phyloP scores from a whole-genome alignment of 2,113 vertebrate species.

The Propithecus coquereli region DNA sequence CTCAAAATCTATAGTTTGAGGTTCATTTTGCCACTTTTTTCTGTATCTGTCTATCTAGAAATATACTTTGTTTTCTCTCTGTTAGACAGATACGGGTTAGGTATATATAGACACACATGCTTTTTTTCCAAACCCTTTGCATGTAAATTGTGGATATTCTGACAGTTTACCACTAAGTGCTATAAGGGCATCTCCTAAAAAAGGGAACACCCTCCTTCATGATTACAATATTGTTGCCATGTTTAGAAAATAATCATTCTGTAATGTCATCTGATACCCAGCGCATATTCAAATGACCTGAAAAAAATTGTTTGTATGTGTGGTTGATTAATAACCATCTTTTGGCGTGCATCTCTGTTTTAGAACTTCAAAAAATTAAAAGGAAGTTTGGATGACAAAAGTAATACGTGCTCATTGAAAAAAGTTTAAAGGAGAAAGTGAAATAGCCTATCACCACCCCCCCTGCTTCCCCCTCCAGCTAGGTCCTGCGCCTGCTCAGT shows the following conservation, averaged over 20 bases:
- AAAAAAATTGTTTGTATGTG: rapidly evolving
- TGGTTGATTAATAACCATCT: neutral
- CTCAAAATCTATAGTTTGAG: neutral
- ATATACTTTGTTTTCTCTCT: neutral
- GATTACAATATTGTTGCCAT: rapidly evolving
- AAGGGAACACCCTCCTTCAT: rapidly evolving
- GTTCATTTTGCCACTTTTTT: neutral
- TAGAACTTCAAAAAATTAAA: neutral
- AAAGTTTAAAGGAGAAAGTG: neutral
- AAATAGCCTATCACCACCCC: rapidly evolving
- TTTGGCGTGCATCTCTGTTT: neutral
- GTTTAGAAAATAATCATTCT: neutral
- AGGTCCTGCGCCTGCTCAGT: too few species aligned
- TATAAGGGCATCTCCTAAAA: neutral
- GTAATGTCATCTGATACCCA: too few species aligned
- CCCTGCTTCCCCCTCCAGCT: neutral
- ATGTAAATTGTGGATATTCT: neutral
- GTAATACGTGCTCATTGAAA: neutral
- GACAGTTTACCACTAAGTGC: neutral
- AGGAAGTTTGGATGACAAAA: neutral
- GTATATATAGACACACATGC: neutral
- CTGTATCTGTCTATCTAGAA: neutral
- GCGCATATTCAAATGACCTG: neutral
- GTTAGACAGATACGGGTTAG: neutral
- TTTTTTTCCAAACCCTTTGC: neutral